Percentiles rank a stretch among this genome's conserved stretches.
phyloP scores from a whole-genome alignment of 2,113 vertebrate species.

The Typhlomys cinereus region DNA sequence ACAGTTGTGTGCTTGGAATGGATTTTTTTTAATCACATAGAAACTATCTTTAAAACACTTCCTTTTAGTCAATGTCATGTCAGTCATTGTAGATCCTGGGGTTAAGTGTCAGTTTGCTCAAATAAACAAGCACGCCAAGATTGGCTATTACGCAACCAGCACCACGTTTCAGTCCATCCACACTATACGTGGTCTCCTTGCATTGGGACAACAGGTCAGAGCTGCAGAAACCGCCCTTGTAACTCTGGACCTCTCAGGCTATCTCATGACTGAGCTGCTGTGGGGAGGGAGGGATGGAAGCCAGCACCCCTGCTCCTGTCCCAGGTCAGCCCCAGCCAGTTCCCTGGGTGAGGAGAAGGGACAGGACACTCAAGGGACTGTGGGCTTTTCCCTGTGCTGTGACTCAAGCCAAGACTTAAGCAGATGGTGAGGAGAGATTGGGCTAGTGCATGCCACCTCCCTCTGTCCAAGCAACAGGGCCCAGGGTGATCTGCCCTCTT shows the following conservation, averaged over 20 bases:
- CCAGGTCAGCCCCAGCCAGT: neutral
- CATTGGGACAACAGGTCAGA: constrained; percentile 5
- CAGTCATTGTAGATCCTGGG: neutral
- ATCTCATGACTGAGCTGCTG: neutral
- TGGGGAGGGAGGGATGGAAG: neutral
- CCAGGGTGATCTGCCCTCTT: neutral
- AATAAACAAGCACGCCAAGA: constrained; percentile 8
- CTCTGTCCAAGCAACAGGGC: neutral
- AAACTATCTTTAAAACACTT: neutral
- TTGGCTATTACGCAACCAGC: neutral
- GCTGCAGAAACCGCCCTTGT: neutral
- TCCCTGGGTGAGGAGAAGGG: neutral
- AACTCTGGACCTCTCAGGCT: neutral
- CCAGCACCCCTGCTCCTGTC: neutral
- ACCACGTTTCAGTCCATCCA: neutral
- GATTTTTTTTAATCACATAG: neutral
- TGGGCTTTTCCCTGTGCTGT: neutral
- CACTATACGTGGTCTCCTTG: neutral
- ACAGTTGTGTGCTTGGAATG: neutral
- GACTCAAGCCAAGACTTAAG: neutral
- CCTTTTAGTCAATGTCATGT: neutral
- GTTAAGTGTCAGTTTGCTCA: neutral
- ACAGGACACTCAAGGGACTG: neutral
- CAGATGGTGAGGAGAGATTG: neutral
- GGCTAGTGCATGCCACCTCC: too few relatives aligned